Evolutionary conservation across 1,140 invertebrate genomes (phyloP).

Genomic region (Pteromalus puparum): DNA sequence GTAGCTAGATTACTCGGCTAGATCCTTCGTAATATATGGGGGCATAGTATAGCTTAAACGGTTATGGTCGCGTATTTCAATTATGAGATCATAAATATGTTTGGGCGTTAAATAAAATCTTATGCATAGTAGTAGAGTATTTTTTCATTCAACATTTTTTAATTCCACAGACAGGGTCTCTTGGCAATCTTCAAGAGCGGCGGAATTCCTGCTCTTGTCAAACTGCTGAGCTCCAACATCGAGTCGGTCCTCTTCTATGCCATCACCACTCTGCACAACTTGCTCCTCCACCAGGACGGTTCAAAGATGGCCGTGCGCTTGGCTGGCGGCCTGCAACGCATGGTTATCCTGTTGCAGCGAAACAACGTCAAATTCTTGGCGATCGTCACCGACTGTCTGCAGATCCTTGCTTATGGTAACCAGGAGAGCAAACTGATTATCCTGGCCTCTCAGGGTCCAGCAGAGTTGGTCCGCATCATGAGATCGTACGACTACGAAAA

Average conservation of each 20-base stretch:
- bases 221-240: conserved; percentile 95
- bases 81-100: too few species aligned
- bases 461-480: conserved; percentile 98
- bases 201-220: conserved; percentile 97
- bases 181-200: conserved; percentile 99
- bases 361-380: conserved; percentile 99
- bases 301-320: conserved; percentile 98
- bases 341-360: conserved; percentile 95
- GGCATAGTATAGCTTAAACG: too few species aligned
- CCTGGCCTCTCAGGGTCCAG: conserved; percentile 96
- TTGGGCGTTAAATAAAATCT: too few species aligned
- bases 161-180: conserved; percentile 86
- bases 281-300: conserved; percentile 98
- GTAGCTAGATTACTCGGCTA: too few species aligned
- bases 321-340: conserved; percentile 97
- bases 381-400: conserved; percentile 99
- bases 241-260: conserved; percentile 98
- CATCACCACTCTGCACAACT: conserved; percentile 98
- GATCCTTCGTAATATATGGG: too few species aligned
- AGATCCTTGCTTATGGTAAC: conserved; percentile 99
- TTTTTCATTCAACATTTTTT: background rate
- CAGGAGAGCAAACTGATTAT: conserved; percentile 99
- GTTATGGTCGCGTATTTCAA: too few species aligned
- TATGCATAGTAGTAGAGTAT: background rate
- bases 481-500: conserved; percentile 98